phyloP scores from a whole-genome alignment of 2,888 invertebrate genomes.

The Ametastegia equiseti region DNA sequence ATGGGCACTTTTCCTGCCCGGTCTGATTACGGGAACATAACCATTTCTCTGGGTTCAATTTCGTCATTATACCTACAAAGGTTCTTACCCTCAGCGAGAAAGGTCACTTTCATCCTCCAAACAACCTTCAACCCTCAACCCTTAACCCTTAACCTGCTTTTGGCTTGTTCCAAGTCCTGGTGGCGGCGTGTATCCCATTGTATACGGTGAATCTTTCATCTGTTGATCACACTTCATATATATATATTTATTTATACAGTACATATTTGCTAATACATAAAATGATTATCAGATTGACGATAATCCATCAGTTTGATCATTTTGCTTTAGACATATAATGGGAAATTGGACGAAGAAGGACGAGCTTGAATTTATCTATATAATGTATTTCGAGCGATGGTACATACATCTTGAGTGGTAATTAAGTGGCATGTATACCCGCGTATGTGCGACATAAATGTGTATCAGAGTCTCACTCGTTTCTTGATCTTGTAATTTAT shows the following conservation, averaged over 20 bases:
- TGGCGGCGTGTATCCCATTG: constrained; percentile 45
- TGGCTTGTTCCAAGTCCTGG: constrained; percentile 43
- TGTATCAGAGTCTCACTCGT: neutral
- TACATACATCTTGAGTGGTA: neutral
- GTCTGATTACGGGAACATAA: neutral
- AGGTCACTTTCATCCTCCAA: neutral
- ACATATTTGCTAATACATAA: too few relatives aligned
- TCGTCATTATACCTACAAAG: neutral
- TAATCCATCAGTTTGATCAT: too few relatives aligned
- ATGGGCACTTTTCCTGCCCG: neutral
- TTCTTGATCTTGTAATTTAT: constrained; percentile 34
- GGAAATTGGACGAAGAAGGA: neutral
- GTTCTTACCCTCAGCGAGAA: neutral
- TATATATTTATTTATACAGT: neutral
- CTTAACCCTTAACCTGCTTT: constrained; percentile 36
- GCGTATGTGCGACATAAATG: neutral
- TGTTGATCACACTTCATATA: neutral
- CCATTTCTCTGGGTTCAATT: neutral
- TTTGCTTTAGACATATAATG: too few relatives aligned
- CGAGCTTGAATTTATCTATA: neutral
- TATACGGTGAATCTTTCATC: constrained; percentile 23
- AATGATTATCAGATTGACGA: too few relatives aligned
- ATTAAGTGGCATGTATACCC: neutral
- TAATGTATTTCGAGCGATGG: neutral
- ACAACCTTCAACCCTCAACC: neutral